phyloP scores from a whole-genome alignment of 1,140 invertebrate species.

The Drosophila cardini region DNA sequence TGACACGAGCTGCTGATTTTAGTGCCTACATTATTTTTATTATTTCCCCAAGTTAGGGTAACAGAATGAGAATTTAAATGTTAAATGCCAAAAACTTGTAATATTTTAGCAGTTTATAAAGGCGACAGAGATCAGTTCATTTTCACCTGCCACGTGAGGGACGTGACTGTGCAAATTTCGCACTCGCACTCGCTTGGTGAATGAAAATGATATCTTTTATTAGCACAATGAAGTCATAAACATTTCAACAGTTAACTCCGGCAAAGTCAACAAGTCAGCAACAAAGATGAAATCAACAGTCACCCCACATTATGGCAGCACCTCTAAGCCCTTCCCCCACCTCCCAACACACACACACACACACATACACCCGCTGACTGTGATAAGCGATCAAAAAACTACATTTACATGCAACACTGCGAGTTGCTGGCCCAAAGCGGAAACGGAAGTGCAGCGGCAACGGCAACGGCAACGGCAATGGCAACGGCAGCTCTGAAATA shows the following conservation, averaged over 20 bases:
- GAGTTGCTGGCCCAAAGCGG: constrained; percentile 58
- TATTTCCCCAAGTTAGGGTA: neutral
- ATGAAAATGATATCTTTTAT: constrained; percentile 75
- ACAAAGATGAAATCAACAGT: constrained; percentile 78
- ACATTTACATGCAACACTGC: constrained; percentile 76
- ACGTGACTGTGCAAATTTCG: constrained; percentile 26
- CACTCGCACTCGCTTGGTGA: neutral
- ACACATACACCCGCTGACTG: constrained; percentile 10
- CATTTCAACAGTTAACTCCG: constrained; percentile 73
- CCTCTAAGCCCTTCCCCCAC: neutral
- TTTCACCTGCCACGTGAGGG: constrained; percentile 23
- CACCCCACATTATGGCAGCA: constrained; percentile 62
- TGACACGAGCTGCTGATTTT: constrained; percentile 77
- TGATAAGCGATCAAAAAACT: constrained; percentile 76
- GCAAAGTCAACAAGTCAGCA: constrained; percentile 79
- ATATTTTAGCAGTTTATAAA: constrained; percentile 27
- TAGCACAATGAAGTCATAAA: constrained; percentile 82
- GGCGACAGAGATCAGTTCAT: constrained; percentile 15
- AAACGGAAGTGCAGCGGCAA: constrained; percentile 68
- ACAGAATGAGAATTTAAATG: constrained; percentile 8
- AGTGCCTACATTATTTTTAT: neutral
- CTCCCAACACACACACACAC: constrained; percentile 15
- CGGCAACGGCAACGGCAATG: constrained; percentile 20
- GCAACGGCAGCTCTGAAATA: constrained; percentile 67
- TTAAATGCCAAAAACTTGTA: neutral